Conservation (phyloP, 1,140 invertebrate genomes). For the Scaptomyza montana region DNA sequence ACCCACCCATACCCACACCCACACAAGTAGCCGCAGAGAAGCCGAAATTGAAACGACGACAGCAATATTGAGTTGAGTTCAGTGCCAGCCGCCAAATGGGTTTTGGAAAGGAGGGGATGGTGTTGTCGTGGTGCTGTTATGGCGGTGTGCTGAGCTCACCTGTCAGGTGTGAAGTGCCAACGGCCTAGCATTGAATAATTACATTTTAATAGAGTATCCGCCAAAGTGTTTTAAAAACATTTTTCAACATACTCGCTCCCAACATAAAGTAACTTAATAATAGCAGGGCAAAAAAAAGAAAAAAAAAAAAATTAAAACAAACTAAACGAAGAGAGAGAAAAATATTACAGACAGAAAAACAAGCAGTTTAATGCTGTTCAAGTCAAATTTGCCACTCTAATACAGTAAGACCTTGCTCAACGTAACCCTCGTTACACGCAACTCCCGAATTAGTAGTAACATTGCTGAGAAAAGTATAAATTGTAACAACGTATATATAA, state of each 20-base stretch:
- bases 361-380: not conserved
- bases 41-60: slow-evolving; percentile 56
- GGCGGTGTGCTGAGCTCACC: slow-evolving; percentile 19
- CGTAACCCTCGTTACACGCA: no score
- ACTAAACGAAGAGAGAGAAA: not conserved
- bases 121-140: slow-evolving; percentile 8
- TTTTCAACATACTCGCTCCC: slow-evolving; percentile 37
- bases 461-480: no score
- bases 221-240: slow-evolving; percentile 72
- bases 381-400: not conserved
- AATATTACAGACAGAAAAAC: not conserved
- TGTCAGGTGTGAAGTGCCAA: slow-evolving; percentile 74
- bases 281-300: not conserved
- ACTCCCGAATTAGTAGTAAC: no score
- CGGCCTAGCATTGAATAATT: slow-evolving; percentile 77
- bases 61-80: slow-evolving; percentile 13
- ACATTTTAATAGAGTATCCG: slow-evolving; percentile 77
- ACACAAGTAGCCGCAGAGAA: slow-evolving; percentile 15
- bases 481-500: no score
- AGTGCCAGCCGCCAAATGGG: slow-evolving; percentile 16
- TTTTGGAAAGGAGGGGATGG: slow-evolving; percentile 8
- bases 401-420: not conserved
- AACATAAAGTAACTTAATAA: not conserved
- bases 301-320: not conserved
- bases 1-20: slow-evolving; percentile 34